phyloP scores from a whole-genome alignment of 2,113 vertebrate species.

The Psittacara wagleri region DNA sequence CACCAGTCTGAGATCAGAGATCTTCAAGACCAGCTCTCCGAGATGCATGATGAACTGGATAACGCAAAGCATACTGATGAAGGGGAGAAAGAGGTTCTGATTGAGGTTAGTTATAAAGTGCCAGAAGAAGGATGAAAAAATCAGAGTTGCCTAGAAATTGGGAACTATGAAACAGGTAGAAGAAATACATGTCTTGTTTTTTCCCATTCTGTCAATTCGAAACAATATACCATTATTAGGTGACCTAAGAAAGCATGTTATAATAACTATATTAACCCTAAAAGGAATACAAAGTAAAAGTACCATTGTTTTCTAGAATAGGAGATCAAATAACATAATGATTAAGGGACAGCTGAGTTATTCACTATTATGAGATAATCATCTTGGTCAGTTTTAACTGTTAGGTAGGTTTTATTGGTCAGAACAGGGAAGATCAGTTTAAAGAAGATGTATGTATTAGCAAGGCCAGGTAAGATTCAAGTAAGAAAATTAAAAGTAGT shows the following conservation, averaged over 20 bases:
- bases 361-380: neutral
- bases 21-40: conserved; percentile 96
- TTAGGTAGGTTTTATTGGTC: neutral
- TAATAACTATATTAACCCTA: neutral
- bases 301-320: neutral
- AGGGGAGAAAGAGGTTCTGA: conserved; percentile 82
- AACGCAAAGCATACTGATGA: conserved; percentile 82
- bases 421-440: neutral
- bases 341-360: neutral
- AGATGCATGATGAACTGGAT: conserved; percentile 98
- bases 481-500: neutral
- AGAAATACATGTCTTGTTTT: neutral
- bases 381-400: neutral
- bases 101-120: conserved; percentile 76
- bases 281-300: neutral
- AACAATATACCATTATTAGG: neutral
- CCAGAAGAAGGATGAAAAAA: neutral
- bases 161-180: neutral
- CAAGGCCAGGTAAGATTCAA: neutral
- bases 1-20: conserved; percentile 96
- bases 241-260: neutral
- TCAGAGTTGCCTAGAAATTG: neutral
- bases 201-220: neutral
- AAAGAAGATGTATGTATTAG: neutral
- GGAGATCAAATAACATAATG: neutral